Evolutionary conservation across 2,113 vertebrate genomes (phyloP).

Genomic region (Alaudala cheleensis): DNA sequence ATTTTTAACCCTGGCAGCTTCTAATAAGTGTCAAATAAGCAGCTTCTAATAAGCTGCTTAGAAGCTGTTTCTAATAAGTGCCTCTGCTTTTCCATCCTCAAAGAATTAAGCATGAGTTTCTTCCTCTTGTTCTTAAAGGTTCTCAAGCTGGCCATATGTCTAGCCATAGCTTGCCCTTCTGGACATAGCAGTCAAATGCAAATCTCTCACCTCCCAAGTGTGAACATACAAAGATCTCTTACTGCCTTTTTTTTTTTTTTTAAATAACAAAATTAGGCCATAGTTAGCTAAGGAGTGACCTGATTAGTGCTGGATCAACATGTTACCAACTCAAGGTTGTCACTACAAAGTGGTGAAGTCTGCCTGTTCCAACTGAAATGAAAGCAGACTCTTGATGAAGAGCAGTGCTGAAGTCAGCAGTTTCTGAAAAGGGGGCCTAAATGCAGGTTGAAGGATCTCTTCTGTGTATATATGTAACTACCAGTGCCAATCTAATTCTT

Average conservation of each 20-base stretch:
- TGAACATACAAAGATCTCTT: conserved; percentile 9
- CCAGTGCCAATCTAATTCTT: conserved; percentile 62
- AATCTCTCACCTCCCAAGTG: conserved; percentile 28
- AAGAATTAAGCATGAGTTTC: not conserved
- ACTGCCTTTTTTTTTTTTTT: not conserved
- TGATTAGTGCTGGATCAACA: conserved; percentile 66
- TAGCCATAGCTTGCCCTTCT: not conserved
- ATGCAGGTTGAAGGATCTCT: conserved; percentile 47
- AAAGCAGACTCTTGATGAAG: conserved; percentile 23
- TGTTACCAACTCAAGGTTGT: conserved; percentile 60
- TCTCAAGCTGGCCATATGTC: not conserved
- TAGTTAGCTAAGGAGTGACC: conserved; percentile 57
- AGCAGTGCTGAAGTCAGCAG: conserved; percentile 42
- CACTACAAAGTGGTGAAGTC: conserved; percentile 54
- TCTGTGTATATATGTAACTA: not conserved
- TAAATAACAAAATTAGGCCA: conserved; percentile 27
- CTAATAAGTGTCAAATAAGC: conserved; percentile 26
- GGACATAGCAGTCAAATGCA: not conserved
- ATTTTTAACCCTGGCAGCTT: conserved; percentile 48
- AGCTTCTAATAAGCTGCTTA: conserved; percentile 50
- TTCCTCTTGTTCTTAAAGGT: not conserved
- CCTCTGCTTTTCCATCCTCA: not conserved
- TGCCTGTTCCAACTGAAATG: conserved; percentile 56
- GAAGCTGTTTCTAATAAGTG: not conserved
- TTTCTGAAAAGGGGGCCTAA: conserved; percentile 26